Evolutionary conservation across 2,113 vertebrate species (phyloP).

Genomic region (Cnemophilus loriae): DNA sequence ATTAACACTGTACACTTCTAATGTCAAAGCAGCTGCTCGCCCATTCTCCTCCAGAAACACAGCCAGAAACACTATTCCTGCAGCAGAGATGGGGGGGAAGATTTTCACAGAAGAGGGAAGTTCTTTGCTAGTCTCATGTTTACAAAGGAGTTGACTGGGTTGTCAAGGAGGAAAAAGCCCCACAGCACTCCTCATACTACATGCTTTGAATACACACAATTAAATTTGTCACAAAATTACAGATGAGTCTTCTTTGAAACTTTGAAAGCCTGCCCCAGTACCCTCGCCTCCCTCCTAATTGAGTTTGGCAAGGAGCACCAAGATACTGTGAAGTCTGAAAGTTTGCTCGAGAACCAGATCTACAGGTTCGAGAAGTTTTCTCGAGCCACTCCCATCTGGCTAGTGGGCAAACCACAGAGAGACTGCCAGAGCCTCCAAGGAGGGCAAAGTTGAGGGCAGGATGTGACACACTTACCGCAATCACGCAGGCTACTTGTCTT

Average conservation of each 20-base stretch:
- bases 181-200: background rate
- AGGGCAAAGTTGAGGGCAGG: conserved; percentile 63
- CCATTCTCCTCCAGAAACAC: background rate
- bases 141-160: conserved; percentile 26
- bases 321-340: conserved; percentile 51
- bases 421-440: conserved; percentile 55
- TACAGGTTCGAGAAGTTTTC: conserved; percentile 61
- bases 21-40: background rate
- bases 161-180: background rate
- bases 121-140: background rate
- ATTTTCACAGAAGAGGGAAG: background rate
- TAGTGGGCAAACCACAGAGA: conserved; percentile 42
- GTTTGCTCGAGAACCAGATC: conserved; percentile 60
- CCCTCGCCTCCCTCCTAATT: conserved; percentile 1
- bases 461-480: conserved; percentile 60
- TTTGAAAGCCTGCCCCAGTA: conserved; percentile 14
- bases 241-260: background rate
- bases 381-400: conserved; percentile 56
- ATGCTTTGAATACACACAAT: conserved; percentile 4
- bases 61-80: background rate
- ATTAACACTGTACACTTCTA: background rate
- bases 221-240: conserved; percentile 44
- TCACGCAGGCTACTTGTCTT: background rate
- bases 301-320: conserved; percentile 16
- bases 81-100: background rate